Conservation (phyloP, 2,797 vertebrate genomes). For the Cryptoprocta ferox region DNA sequence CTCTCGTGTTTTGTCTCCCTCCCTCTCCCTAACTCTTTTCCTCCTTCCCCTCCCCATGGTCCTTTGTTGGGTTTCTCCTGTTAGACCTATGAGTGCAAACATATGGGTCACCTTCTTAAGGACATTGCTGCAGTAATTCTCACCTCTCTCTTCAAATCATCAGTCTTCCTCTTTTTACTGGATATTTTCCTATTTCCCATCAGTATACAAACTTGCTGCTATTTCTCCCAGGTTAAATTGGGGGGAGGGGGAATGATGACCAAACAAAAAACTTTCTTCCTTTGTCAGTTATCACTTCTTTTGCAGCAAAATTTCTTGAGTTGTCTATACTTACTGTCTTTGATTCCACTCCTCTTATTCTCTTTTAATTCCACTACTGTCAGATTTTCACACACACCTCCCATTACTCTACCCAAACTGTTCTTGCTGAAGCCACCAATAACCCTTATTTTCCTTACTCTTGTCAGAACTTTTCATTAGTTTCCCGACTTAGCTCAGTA, state of each 20-base stretch:
- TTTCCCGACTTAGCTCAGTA: neutral
- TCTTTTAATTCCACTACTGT: neutral
- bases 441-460: neutral
- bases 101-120: neutral
- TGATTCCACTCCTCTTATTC: neutral
- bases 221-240: neutral
- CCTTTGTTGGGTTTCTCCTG: too few species aligned
- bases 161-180: neutral
- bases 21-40: too few species aligned
- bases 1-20: too few species aligned
- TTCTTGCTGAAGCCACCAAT: neutral
- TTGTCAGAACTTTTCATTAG: neutral
- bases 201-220: neutral
- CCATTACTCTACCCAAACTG: neutral
- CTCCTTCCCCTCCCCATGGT: too few species aligned
- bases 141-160: neutral
- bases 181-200: neutral
- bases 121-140: neutral
- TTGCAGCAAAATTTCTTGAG: neutral
- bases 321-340: neutral
- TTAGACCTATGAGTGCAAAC: too few species aligned
- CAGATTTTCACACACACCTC: neutral
- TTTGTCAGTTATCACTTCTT: neutral
- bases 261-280: neutral
- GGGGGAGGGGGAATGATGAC: too few species aligned